phyloP scores from a whole-genome alignment of 1,140 invertebrate genomes.

The Drosophila watanabei region DNA sequence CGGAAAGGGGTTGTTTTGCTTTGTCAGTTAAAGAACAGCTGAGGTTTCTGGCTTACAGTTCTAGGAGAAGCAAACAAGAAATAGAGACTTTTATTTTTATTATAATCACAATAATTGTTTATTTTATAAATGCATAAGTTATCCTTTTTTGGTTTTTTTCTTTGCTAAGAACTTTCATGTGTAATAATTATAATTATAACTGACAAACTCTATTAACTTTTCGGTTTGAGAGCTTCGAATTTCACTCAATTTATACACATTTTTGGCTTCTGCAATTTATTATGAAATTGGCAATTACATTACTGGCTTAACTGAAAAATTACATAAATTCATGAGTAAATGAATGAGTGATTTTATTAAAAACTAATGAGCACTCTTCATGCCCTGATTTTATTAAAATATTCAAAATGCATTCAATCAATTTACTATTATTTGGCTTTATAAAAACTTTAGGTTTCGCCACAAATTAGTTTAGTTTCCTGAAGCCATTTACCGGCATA shows the following conservation, averaged over 20 bases:
- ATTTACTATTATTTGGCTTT: too few relatives aligned
- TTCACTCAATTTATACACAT: slow-evolving; percentile 6
- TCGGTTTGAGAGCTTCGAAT: background rate
- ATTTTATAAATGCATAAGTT: too few relatives aligned
- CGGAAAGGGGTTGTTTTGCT: slow-evolving; percentile 10
- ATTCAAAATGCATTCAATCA: background rate
- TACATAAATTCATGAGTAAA: background rate
- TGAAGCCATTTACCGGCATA: background rate
- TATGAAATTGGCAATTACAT: background rate
- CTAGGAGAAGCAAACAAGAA: background rate
- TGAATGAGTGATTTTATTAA: background rate
- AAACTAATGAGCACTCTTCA: background rate
- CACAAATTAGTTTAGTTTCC: background rate
- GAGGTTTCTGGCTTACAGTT: background rate
- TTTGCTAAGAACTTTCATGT: background rate
- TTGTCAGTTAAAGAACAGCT: background rate
- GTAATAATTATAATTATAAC: slow-evolving; percentile 9
- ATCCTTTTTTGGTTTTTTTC: background rate
- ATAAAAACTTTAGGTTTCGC: background rate
- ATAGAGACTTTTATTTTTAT: too few relatives aligned
- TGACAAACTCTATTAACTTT: slow-evolving; percentile 22
- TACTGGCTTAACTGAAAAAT: background rate
- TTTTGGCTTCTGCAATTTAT: background rate
- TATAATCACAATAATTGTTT: background rate
- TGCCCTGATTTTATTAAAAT: background rate